phyloP scores from a whole-genome alignment of 2,797 vertebrate species.

The Chrosomus eos region DNA sequence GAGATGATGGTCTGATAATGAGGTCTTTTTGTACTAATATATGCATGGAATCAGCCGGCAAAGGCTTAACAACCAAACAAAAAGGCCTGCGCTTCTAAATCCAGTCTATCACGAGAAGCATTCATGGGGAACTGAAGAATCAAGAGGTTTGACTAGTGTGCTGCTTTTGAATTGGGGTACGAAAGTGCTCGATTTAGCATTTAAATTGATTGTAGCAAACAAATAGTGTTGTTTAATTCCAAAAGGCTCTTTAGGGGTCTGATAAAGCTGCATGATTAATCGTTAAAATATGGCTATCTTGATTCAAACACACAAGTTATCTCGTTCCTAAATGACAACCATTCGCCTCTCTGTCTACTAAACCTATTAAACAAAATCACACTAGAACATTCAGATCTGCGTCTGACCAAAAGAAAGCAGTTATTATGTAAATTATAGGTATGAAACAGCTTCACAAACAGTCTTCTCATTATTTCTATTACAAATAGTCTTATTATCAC shows the following conservation, averaged over 20 bases:
- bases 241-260: background rate
- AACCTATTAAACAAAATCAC: background rate
- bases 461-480: no score
- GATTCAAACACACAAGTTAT: background rate
- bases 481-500: no score
- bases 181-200: conserved; percentile 1
- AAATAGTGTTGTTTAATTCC: background rate
- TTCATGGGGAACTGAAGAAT: conserved; percentile 37
- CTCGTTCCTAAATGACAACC: background rate
- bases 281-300: background rate
- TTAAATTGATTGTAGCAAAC: background rate
- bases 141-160: conserved; percentile 13
- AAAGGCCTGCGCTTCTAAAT: conserved; percentile 49
- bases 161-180: conserved; percentile 1
- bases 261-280: background rate
- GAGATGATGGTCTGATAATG: conserved; percentile 30
- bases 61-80: conserved; percentile 53
- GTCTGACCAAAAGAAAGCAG: no score
- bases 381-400: no score
- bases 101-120: conserved; percentile 18
- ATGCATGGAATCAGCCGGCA: conserved; percentile 57
- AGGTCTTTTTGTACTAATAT: conserved; percentile 41
- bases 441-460: no score
- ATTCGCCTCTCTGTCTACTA: background rate
- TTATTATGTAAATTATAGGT: no score